phyloP scores from a whole-genome alignment of 1,140 invertebrate genomes.

The Matsumurasca onukii region DNA sequence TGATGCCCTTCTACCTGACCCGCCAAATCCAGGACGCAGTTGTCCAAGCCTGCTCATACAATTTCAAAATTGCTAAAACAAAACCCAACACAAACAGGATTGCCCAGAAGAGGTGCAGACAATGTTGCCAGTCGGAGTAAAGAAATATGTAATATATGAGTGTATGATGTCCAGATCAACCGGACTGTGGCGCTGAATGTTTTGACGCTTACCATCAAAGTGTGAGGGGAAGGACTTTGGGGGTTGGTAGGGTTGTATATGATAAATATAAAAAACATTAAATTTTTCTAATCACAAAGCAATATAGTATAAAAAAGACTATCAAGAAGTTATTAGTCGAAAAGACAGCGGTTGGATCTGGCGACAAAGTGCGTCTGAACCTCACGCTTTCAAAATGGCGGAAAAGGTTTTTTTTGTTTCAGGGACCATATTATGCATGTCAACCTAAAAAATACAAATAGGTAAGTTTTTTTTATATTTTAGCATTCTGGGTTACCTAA shows the following conservation, averaged over 20 bases:
- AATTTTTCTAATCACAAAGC: no score
- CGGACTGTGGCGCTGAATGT: background rate
- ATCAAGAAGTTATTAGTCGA: no score
- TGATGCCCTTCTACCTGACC: background rate
- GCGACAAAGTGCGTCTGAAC: no score
- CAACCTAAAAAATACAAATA: no score
- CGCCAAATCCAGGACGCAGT: background rate
- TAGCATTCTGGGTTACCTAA: no score
- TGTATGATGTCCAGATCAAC: background rate
- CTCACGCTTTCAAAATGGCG: no score
- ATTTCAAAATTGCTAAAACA: background rate
- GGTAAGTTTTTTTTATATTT: no score
- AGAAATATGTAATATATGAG: background rate
- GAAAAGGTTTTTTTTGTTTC: no score
- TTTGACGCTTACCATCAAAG: constrained; percentile 1
- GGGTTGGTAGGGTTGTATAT: constrained; percentile 1
- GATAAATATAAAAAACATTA: background rate
- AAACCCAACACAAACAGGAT: background rate
- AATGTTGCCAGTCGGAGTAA: background rate
- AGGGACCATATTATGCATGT: no score
- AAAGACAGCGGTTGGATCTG: no score
- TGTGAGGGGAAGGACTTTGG: background rate
- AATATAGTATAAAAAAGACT: no score
- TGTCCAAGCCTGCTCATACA: background rate
- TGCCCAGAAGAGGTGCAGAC: background rate